Evolutionary conservation across 64 coral and sea anemone species (phyloP).

Genomic region (Astreopora myriophthalma): DNA sequence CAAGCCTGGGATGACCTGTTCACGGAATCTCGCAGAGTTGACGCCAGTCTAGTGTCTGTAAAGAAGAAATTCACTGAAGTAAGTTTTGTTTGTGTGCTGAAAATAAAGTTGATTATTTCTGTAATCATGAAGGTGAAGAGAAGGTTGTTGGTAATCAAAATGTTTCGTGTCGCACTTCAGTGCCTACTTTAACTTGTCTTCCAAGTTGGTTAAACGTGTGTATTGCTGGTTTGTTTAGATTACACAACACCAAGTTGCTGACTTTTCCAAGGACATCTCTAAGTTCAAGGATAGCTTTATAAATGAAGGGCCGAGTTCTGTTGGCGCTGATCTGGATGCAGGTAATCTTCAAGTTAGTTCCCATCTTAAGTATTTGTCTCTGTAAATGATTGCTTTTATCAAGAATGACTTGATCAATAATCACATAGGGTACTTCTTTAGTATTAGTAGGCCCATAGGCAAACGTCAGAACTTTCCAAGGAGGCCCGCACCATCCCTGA

Average conservation of each 20-base stretch:
- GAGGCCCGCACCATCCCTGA: too few species aligned
- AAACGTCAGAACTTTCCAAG: too few species aligned
- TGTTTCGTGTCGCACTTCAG: too few species aligned
- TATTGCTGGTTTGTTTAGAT: constrained; percentile 62
- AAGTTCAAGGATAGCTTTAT: constrained; percentile 97
- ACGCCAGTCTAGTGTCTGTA: constrained; percentile 93
- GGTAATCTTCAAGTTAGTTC: constrained; percentile 36
- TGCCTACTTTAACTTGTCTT: too few species aligned
- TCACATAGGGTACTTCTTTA: too few species aligned
- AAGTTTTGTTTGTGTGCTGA: not conserved
- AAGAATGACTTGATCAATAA: too few species aligned
- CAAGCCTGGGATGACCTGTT: constrained; percentile 97
- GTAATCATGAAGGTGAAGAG: too few species aligned
- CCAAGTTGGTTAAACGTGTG: too few species aligned
- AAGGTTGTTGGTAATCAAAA: too few species aligned
- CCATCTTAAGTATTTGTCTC: too few species aligned
- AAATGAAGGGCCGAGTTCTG: constrained; percentile 87
- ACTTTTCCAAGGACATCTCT: constrained; percentile 87
- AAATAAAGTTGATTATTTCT: not conserved
- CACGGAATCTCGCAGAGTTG: constrained; percentile 82
- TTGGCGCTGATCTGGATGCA: constrained; percentile 93
- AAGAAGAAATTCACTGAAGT: constrained; percentile 99
- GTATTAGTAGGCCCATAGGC: too few species aligned
- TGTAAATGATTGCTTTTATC: too few species aligned
- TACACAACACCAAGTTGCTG: constrained; percentile 95